Base-by-base conservation (phyloP, 2,888 invertebrate genomes). In the Phortica magna region DNA sequence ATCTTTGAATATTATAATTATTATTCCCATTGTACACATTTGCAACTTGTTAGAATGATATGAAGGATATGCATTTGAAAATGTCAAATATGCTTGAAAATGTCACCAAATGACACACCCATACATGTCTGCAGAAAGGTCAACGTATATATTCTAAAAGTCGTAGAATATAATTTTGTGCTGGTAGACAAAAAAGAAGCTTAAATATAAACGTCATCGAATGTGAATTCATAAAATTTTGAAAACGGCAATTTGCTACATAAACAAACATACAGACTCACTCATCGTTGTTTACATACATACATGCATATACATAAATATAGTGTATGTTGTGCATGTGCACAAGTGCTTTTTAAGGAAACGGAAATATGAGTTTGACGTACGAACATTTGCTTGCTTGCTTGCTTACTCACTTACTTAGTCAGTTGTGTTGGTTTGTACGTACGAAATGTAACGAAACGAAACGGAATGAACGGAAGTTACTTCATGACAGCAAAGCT, bases 191-290 rank as follows among this genome's bases (percentile, higher is more conserved):
- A 57, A 59, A 67, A 41, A 61, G 57, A 31, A 59, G 48, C 67
- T 76, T 73, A 77, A 71, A 78, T 77, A 75, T 76, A 74, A 77
- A 74, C 74, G 73, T 64, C 75, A 76, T 77, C 75, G 70, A 79
- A 79, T 79, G 76, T 76, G 75, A 76, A 78, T 78, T 74, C 77
- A 80, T 80, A 80, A 80, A 79, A 79, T 80, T 79, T 79, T 75
- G 79, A 80, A 78, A 79, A 79, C 78, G 77, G 77, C 79, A 80
- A 80, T 80, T 79, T 80, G 73, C 71, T 68, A 48, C 31, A 43
- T 48, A 61, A 59, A 61, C 53, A 71, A 10, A n/a, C 71, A 53
- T 55, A 71, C 71, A 53, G 31, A 55, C 17, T 1, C 19, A 59
- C 59, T 14, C 17, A 59, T 31, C 5, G 31, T 2, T 31, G 31